Conservation (phyloP, 2,113 vertebrate species). For the Recurvirostra avosetta region DNA sequence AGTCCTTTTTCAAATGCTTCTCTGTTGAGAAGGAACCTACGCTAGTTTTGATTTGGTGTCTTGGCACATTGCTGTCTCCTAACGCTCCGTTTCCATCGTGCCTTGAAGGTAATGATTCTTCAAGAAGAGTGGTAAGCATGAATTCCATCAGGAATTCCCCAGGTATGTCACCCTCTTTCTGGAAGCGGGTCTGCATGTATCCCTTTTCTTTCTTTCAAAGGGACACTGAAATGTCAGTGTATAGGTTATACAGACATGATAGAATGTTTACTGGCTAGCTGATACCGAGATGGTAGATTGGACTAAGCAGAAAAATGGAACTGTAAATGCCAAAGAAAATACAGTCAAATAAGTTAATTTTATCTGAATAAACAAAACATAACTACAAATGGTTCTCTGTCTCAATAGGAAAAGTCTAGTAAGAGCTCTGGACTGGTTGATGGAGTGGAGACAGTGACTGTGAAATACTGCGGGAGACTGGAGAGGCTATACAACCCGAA, state of each 20-base stretch:
- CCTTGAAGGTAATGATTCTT: background rate
- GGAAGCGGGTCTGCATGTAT: background rate
- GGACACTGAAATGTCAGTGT: background rate
- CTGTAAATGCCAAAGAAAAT: background rate
- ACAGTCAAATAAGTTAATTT: background rate
- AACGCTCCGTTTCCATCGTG: background rate
- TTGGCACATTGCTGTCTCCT: background rate
- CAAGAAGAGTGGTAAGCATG: background rate
- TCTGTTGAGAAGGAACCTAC: background rate
- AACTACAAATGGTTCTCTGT: background rate
- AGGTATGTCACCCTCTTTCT: background rate
- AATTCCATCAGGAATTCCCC: background rate
- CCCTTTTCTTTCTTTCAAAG: background rate
- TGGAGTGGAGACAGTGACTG: background rate
- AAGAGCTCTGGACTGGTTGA: background rate
- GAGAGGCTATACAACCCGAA: background rate
- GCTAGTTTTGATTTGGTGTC: background rate
- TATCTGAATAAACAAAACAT: background rate
- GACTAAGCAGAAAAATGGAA: background rate
- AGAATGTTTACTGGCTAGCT: background rate
- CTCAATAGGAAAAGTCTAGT: background rate
- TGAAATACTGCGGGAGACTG: background rate
- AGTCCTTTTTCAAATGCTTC: background rate
- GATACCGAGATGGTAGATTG: background rate
- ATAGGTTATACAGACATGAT: background rate